A percentile compares a stretch with the other conserved stretches of the same genome.
These are phyloP conservation scores for Acrobasis repandana DNA, from an alignment of 2,888 invertebrate species.

Conservation along the genomic window DNA sequence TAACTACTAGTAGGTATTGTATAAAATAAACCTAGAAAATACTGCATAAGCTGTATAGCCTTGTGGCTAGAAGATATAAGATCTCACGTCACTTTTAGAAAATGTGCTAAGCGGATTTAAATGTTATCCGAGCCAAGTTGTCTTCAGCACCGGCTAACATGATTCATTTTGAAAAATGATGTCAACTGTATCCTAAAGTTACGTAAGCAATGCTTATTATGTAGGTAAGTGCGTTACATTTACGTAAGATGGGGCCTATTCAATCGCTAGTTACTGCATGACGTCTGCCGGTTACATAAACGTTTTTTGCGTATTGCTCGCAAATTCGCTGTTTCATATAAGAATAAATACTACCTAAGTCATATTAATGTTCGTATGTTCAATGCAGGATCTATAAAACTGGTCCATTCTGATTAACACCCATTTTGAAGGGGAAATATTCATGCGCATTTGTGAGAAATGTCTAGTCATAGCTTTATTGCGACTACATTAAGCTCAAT, in stretches of 20 bases:
- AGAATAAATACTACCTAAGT: not conserved
- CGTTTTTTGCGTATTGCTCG: conserved; percentile 42
- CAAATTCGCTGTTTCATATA: conserved; percentile 2
- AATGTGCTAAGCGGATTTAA: conserved; percentile 7
- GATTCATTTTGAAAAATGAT: conserved; percentile 21
- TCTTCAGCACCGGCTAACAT: not conserved
- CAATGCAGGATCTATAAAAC: not conserved
- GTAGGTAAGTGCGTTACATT: conserved; percentile 66
- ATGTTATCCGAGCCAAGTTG: not conserved
- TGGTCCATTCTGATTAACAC: not conserved
- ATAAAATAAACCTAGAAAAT: not conserved
- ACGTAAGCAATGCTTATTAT: conserved; percentile 59
- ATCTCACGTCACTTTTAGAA: conserved; percentile 11
- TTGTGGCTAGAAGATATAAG: conserved; percentile 8
- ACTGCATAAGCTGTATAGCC: conserved; percentile 1
- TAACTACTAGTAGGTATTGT: not conserved
- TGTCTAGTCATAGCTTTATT: conserved; percentile 3
- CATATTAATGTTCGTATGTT: not conserved
- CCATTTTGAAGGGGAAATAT: not conserved
- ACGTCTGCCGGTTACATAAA: conserved; percentile 69
- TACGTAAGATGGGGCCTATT: conserved; percentile 76
- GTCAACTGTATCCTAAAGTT: conserved; percentile 50
- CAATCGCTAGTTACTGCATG: conserved; percentile 60
- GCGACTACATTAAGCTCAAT: not conserved
- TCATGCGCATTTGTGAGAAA: not conserved